Evolutionary conservation across 53 echinoderm and acorn worm genomes (phyloP).

Genomic region (Echinometra lucunter): DNA sequence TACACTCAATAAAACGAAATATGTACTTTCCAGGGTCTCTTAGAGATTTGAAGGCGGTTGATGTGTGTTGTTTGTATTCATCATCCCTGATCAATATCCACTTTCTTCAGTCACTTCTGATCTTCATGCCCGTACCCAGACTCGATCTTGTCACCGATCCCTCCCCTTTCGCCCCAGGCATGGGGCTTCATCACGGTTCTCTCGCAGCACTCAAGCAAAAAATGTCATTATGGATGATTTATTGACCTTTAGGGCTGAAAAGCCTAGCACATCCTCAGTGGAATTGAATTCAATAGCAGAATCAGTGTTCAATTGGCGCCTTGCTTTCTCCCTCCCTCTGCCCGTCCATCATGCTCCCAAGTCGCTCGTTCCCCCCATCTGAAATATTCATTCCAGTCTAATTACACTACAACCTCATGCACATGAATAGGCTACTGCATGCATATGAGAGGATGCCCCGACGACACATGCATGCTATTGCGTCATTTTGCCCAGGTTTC

Average conservation of each 20-base stretch:
- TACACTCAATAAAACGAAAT: no score
- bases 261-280: slow-evolving; percentile 18
- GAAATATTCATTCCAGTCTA: slow-evolving; percentile 28
- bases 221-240: slow-evolving; percentile 9
- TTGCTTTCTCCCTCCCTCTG: background rate
- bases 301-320: slow-evolving; percentile 20
- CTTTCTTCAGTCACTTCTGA: no score
- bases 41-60: no score
- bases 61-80: no score
- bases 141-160: background rate
- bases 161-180: background rate
- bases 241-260: slow-evolving; percentile 11
- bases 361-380: background rate
- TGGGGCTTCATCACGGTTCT: background rate
- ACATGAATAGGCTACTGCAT: background rate
- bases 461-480: background rate
- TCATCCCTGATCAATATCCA: no score
- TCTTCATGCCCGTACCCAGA: no score
- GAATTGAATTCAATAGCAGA: slow-evolving; percentile 49
- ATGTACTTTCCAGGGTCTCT: no score
- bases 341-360: background rate
- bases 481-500: no score
- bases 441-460: background rate
- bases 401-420: background rate
- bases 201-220: background rate